Evolutionary conservation across 2,888 invertebrate species (phyloP).

Genomic region (Neria commutata): DNA sequence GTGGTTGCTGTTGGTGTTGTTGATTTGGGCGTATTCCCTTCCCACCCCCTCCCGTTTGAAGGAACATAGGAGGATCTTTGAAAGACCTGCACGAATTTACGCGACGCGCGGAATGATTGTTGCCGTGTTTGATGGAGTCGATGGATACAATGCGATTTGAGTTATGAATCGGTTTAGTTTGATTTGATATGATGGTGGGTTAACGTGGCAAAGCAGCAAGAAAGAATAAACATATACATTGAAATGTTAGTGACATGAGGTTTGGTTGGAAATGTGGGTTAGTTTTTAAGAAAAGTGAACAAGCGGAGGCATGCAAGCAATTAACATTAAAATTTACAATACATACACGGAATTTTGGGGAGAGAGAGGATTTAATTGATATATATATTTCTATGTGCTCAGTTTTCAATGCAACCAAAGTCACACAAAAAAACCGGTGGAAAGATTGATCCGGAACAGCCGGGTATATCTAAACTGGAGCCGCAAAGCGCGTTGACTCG

Average conservation of each 20-base stretch:
- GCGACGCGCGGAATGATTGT: neutral
- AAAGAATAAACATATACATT: constrained; percentile 23
- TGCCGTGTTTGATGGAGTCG: neutral
- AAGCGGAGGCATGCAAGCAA: too few species aligned
- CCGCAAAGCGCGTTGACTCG: too few species aligned
- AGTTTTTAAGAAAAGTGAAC: too few species aligned
- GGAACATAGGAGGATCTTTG: constrained; percentile 58
- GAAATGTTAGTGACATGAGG: constrained; percentile 16
- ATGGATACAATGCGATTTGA: neutral
- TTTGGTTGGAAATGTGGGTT: too few species aligned
- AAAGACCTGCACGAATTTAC: constrained; percentile 41
- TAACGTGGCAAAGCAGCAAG: constrained; percentile 14
- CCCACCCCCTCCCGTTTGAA: constrained; percentile 59
- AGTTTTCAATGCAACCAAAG: too few species aligned
- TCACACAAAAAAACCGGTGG: too few species aligned
- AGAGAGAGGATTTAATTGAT: too few species aligned
- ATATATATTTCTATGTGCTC: too few species aligned
- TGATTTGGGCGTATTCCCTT: constrained; percentile 53
- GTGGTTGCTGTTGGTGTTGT: constrained; percentile 48
- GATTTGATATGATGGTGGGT: constrained; percentile 3
- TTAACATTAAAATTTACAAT: too few species aligned
- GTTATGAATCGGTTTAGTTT: neutral
- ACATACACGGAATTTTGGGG: too few species aligned
- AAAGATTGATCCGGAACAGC: too few species aligned
- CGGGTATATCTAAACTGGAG: too few species aligned